These are phyloP conservation scores for Mionectes macconnelli DNA, from an alignment of 2,113 vertebrate species.

Conservation along the genomic window DNA sequence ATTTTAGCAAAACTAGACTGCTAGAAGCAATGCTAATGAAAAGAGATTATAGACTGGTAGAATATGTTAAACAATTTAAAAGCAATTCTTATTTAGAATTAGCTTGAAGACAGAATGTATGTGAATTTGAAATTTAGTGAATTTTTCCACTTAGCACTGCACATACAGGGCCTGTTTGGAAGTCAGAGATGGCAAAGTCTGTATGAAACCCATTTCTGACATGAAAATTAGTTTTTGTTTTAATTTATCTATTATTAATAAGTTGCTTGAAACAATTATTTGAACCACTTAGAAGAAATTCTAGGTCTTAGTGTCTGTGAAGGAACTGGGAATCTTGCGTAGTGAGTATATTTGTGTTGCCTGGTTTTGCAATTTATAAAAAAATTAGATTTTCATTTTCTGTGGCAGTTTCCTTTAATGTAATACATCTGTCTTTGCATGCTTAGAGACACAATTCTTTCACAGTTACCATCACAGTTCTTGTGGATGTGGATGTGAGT, in stretches of 20 bases:
- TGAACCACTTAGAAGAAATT: not conserved
- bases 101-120: not conserved
- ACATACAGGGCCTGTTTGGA: not conserved
- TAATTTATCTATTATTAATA: not conserved
- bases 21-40: conserved; percentile 13
- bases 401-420: not conserved
- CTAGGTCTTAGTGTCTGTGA: not conserved
- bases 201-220: conserved; percentile 2
- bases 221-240: not conserved
- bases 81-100: conserved; percentile 30
- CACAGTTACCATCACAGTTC: conserved; percentile 12
- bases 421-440: conserved; percentile 19
- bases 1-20: conserved; percentile 51
- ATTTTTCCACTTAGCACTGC: not conserved
- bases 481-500: not conserved
- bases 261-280: not conserved
- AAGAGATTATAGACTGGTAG: not conserved
- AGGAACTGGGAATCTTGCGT: not conserved
- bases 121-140: conserved; percentile 37
- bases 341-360: not conserved
- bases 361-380: not conserved
- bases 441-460: not conserved
- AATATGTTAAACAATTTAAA: not conserved
- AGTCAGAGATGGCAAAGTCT: conserved; percentile 18
- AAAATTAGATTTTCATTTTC: not conserved